Conservation (phyloP, 1,140 invertebrate genomes). For the Drosophila subpulchrella region DNA sequence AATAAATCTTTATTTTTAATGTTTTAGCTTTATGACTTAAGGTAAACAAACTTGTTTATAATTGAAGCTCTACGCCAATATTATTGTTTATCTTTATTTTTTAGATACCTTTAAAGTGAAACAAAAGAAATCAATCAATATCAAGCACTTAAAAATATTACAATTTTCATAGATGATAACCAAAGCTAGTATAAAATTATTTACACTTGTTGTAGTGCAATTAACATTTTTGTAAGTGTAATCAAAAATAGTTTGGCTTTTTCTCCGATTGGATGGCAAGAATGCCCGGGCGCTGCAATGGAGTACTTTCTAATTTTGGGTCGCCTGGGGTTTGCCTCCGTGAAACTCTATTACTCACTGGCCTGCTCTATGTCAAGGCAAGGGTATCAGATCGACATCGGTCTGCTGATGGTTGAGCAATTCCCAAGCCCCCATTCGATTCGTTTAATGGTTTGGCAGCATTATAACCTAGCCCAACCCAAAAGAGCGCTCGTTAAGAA, state of each 20-base stretch:
- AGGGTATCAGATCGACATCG: constrained; percentile 58
- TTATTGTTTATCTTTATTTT: too few species aligned
- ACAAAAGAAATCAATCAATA: too few species aligned
- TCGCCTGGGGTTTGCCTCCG: constrained; percentile 49
- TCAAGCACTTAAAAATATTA: too few species aligned
- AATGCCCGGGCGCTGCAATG: constrained; percentile 35
- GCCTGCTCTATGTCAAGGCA: constrained; percentile 65
- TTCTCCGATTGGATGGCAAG: neutral
- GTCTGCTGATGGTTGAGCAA: constrained; percentile 54
- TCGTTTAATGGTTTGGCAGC: constrained; percentile 49
- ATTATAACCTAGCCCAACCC: constrained; percentile 77
- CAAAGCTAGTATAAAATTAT: neutral
- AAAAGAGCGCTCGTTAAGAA: constrained; percentile 44
- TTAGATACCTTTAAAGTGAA: too few species aligned
- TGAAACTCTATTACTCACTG: constrained; percentile 66
- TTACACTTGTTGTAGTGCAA: too few species aligned
- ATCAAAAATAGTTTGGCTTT: neutral
- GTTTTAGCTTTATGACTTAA: too few species aligned
- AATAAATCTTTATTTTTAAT: too few species aligned
- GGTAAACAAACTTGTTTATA: too few species aligned
- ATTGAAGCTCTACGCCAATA: too few species aligned
- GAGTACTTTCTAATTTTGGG: constrained; percentile 42
- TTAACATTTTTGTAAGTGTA: neutral
- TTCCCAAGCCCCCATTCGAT: constrained; percentile 53
- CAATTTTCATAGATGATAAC: too few species aligned